Evolutionary conservation across 1,140 invertebrate genomes (phyloP).

Genomic region (Drosophila insularis): DNA sequence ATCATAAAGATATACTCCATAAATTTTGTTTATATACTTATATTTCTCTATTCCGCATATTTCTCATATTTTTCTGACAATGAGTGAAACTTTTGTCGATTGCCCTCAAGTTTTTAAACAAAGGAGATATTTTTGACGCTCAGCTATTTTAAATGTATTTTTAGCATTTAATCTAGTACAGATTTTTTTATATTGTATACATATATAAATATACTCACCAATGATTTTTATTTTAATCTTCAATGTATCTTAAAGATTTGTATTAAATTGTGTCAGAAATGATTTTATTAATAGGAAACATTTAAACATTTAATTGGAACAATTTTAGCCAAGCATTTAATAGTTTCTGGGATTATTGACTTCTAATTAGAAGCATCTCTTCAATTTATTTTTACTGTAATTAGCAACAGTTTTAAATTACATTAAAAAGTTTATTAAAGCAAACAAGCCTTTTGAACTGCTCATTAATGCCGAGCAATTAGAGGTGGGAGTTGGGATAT

Average conservation of each 20-base stretch:
- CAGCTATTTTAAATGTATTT: neutral
- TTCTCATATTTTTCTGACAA: neutral
- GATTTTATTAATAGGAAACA: neutral
- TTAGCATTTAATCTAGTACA: neutral
- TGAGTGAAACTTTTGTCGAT: neutral
- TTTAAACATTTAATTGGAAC: neutral
- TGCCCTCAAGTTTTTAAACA: neutral
- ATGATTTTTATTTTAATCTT: neutral
- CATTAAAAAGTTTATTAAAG: neutral
- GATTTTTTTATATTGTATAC: neutral
- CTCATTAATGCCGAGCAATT: neutral
- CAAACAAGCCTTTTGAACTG: slow-evolving; percentile 3
- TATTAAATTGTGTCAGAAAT: neutral
- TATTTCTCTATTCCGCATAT: neutral
- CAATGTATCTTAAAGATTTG: neutral
- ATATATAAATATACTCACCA: neutral
- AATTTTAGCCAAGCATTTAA: neutral
- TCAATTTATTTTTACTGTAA: neutral
- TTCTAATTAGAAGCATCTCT: neutral
- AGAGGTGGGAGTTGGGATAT: neutral
- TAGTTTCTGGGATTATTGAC: neutral
- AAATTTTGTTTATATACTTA: neutral
- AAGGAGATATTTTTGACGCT: neutral
- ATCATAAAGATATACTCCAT: too few relatives aligned
- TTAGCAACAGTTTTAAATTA: neutral